Evolutionary conservation across 2,113 vertebrate species (phyloP).

Genomic region (Xiphorhynchus elegans): DNA sequence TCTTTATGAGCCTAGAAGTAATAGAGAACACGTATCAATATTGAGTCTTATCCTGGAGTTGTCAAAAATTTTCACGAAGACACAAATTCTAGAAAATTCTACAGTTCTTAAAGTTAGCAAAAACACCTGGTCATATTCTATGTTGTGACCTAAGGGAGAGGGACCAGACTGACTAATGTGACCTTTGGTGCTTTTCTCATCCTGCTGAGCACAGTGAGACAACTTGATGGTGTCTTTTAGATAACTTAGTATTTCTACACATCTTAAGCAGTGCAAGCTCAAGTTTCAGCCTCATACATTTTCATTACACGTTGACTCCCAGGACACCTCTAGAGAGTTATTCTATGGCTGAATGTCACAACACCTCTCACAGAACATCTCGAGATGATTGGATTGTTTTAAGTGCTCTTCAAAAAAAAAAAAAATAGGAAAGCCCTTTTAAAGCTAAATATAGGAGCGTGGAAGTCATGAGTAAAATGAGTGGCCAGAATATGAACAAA

Average conservation of each 20-base stretch:
- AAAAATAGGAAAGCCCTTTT: background rate
- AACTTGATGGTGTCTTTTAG: background rate
- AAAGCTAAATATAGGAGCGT: background rate
- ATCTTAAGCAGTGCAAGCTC: background rate
- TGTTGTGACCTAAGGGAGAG: background rate
- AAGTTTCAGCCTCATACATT: background rate
- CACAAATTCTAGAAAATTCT: background rate
- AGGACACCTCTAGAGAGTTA: background rate
- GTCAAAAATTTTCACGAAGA: background rate
- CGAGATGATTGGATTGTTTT: rapidly evolving
- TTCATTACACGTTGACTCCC: background rate
- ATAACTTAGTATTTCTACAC: background rate
- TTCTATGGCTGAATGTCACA: background rate
- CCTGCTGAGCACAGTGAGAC: background rate
- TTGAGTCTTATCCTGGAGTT: background rate
- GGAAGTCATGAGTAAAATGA: background rate
- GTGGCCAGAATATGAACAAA: background rate
- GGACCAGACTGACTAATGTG: background rate
- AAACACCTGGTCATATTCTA: background rate
- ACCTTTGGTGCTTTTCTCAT: background rate
- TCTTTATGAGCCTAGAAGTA: background rate
- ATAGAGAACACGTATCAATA: background rate
- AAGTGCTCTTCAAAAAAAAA: background rate
- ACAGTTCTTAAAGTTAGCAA: background rate
- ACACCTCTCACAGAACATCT: background rate